phyloP scores from a whole-genome alignment of 2,888 invertebrate genomes.

The Drosophila mettleri region DNA sequence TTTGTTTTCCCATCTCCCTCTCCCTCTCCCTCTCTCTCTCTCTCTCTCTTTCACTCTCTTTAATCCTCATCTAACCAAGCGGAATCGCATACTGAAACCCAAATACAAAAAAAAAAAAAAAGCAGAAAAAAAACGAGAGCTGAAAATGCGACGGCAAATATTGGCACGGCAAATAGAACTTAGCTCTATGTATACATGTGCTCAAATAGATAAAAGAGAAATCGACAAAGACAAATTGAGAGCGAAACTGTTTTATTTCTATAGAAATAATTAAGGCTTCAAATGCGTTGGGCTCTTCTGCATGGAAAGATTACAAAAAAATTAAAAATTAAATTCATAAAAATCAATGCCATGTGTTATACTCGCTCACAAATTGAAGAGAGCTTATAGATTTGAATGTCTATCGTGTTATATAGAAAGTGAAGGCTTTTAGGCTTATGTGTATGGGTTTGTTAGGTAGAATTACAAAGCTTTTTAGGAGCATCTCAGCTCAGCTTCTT shows the following conservation, averaged over 20 bases:
- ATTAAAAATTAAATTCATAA: too few species aligned
- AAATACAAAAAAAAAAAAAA: background rate
- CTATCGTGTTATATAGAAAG: too few species aligned
- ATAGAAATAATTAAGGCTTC: background rate
- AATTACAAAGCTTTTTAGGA: too few species aligned
- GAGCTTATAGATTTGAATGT: too few species aligned
- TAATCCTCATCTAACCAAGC: slow-evolving; percentile 14
- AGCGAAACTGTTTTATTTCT: background rate
- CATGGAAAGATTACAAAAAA: background rate
- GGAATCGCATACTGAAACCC: slow-evolving; percentile 25
- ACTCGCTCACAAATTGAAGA: too few species aligned
- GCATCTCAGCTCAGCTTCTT: too few species aligned
- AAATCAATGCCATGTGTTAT: background rate
- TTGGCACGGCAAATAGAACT: slow-evolving; percentile 6
- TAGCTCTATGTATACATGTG: background rate
- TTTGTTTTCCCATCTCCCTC: background rate
- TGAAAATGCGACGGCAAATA: slow-evolving; percentile 16
- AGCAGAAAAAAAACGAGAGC: background rate
- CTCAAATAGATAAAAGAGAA: background rate
- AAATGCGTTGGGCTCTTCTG: background rate
- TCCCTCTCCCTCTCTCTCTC: background rate
- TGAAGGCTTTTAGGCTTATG: too few species aligned
- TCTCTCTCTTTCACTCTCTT: background rate
- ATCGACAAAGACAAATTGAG: background rate
- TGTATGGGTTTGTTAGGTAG: too few species aligned